Evolutionary conservation across 2,888 invertebrate genomes (phyloP).

Genomic region (Leptinotarsa peninsularis): DNA sequence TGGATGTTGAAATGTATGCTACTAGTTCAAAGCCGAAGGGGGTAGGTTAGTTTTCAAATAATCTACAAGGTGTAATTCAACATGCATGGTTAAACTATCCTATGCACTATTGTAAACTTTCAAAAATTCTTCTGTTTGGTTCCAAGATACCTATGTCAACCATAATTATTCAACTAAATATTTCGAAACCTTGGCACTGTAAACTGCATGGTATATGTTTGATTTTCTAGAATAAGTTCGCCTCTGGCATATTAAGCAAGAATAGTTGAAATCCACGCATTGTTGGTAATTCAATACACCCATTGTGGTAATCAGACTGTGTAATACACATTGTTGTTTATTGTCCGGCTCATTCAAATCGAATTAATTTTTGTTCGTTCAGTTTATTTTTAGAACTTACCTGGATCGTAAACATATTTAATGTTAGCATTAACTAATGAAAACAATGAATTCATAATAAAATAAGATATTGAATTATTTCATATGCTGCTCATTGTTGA

Average conservation of each 20-base stretch:
- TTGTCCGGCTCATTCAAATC: background rate
- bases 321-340: slow-evolving; percentile 12
- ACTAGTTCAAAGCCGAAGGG: no score
- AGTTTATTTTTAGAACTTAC: slow-evolving; percentile 11
- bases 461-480: background rate
- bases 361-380: background rate
- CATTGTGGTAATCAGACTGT: slow-evolving; percentile 16
- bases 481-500: background rate
- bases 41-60: no score
- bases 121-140: no score
- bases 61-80: no score
- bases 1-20: no score
- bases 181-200: no score
- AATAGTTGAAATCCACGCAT: background rate
- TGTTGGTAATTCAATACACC: slow-evolving; percentile 5
- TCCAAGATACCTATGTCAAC: no score
- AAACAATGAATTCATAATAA: background rate
- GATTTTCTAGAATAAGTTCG: background rate
- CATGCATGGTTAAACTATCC: no score
- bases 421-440: background rate
- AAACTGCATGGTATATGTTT: no score
- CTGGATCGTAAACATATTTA: background rate
- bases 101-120: no score
- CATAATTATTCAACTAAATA: no score
- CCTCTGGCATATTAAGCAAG: background rate